Evolutionary conservation across 2,797 vertebrate genomes (phyloP), one percentile per base, ranked within the genome.

Genomic region (Austrolebias charrua): DNA sequence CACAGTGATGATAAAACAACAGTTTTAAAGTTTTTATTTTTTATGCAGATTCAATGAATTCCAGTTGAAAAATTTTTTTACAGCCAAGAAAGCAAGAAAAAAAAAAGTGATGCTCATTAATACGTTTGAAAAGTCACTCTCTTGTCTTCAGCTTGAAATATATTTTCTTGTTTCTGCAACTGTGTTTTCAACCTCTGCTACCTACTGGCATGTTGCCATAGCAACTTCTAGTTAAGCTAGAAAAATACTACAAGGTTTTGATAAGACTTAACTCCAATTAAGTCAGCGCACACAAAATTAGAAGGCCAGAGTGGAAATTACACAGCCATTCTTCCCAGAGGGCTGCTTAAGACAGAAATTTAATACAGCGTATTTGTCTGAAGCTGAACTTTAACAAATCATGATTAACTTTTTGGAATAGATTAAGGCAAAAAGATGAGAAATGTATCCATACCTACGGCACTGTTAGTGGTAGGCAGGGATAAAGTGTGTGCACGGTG

Each of bases 231-330:
- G 85, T 89, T 89, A 87, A 67, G 61, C 66, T 67, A 38, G 73
- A 76, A 74, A 85, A 83, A 85, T 70, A 83, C 70, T 83, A 77
- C 79, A 71, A 71, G 76, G 70, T 83, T 86, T 88, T 85, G 78
- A 86, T 86, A 79, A 83, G 84, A 89, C 78, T 82, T 88, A 86
- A 83, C 64, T 84, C 83, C 82, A 89, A 88, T 89, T 87, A 90
- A 78, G 63, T 56, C 62, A 15, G 74, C 75, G 80, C 77, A 81
- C 85, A 87, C 73, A 87, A 57, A 88, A 79, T 86, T 82, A 80
- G 68, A 85, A 84, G 85, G 80, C 81, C 71, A 81, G 61, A 60
- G 78, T 72, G 67, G 73, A 83, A 77, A 80, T 64, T 57, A 14
- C 67, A 62, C 55, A 71, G 66, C 62, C 46, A 64, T 79, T 81